Conservation (phyloP, 1,140 invertebrate species). For the Euglossa dilemma region DNA sequence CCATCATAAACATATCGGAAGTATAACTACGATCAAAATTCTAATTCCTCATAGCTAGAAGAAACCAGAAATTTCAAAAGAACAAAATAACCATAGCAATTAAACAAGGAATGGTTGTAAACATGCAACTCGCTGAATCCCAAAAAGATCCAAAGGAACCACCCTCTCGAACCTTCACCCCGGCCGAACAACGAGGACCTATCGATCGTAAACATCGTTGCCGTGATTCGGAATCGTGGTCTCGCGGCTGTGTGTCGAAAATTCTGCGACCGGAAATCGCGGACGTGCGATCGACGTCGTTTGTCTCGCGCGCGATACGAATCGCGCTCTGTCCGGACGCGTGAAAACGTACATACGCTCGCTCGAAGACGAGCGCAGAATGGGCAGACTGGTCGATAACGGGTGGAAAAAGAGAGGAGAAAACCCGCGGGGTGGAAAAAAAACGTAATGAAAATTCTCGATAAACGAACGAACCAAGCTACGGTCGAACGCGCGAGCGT, state of each 20-base stretch:
- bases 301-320: slow-evolving; percentile 37
- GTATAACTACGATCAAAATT: too few species aligned
- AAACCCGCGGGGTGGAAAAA: too few species aligned
- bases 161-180: too few species aligned
- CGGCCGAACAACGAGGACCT: neutral
- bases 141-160: too few species aligned
- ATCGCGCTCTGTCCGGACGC: slow-evolving; percentile 7
- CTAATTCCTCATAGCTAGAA: too few species aligned
- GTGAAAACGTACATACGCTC: slow-evolving; percentile 29
- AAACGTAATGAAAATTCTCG: slow-evolving; percentile 32
- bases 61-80: too few species aligned
- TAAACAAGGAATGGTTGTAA: too few species aligned
- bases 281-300: slow-evolving; percentile 24
- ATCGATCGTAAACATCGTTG: neutral
- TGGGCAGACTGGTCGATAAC: neutral
- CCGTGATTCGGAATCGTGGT: neutral
- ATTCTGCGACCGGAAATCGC: slow-evolving; percentile 1
- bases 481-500: slow-evolving; percentile 2
- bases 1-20: too few species aligned
- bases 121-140: too few species aligned
- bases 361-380: neutral
- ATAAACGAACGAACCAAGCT: neutral
- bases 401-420: neutral
- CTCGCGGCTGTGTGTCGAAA: neutral
- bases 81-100: too few species aligned